phyloP scores from a whole-genome alignment of 2,113 vertebrate genomes.

The Myxocyprinus asiaticus region DNA sequence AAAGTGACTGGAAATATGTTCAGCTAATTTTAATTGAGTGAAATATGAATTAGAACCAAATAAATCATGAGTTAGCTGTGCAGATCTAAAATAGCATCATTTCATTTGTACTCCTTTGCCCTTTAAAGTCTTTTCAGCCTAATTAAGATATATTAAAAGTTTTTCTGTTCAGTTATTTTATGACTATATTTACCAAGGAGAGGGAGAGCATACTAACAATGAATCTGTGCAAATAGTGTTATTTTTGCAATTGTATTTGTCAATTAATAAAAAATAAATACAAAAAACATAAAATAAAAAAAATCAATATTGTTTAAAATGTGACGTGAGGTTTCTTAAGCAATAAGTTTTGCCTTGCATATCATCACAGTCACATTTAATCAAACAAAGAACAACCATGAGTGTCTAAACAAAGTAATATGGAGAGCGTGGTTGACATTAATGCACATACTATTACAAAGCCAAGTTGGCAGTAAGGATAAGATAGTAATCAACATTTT shows the following conservation, averaged over 20 bases:
- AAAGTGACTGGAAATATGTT: slow-evolving; percentile 30
- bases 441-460: slow-evolving; percentile 3
- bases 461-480: not conserved
- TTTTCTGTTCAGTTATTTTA: too few species aligned
- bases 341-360: not conserved
- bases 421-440: not conserved
- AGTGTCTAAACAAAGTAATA: not conserved
- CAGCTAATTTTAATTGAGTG: slow-evolving; percentile 7
- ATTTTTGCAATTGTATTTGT: not conserved
- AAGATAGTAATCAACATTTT: slow-evolving; percentile 2
- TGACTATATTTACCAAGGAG: too few species aligned
- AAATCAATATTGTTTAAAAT: too few species aligned
- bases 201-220: too few species aligned
- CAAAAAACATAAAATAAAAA: too few species aligned
- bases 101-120: not conserved
- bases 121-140: too few species aligned
- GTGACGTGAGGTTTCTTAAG: not conserved
- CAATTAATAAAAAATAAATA: not conserved
- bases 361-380: not conserved
- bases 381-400: too few species aligned
- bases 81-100: not conserved
- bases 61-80: not conserved
- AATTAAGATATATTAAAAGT: too few species aligned
- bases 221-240: too few species aligned
- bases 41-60: slow-evolving; percentile 6